phyloP scores from a whole-genome alignment of 2,113 vertebrate genomes.

The Thermophis baileyi region DNA sequence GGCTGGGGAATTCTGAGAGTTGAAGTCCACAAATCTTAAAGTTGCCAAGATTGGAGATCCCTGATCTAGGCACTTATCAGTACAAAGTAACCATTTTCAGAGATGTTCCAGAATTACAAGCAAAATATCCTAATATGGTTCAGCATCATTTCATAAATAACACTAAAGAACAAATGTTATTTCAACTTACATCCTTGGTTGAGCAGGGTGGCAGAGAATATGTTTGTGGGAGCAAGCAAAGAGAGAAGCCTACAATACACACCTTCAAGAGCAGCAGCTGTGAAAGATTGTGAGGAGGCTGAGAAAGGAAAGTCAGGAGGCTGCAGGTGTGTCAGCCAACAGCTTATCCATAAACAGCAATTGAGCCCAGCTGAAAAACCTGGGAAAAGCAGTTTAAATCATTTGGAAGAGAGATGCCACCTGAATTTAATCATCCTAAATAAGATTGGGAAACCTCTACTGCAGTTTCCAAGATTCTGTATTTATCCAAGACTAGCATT shows the following conservation, averaged over 20 bases:
- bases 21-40: no score
- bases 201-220: background rate
- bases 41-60: no score
- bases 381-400: background rate
- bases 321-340: background rate
- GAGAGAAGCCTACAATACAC: background rate
- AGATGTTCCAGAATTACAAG: background rate
- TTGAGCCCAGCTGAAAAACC: background rate
- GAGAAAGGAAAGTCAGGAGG: background rate
- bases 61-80: background rate
- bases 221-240: background rate
- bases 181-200: background rate
- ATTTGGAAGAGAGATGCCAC: background rate
- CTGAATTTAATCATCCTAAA: background rate
- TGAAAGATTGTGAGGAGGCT: background rate
- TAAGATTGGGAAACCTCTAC: background rate
- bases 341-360: background rate
- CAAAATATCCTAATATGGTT: background rate
- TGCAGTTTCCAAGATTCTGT: background rate
- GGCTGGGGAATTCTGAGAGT: no score
- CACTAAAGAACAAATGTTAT: background rate
- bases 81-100: background rate
- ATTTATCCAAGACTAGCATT: background rate
- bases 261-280: background rate
- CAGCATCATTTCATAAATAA: background rate